phyloP scores from a whole-genome alignment of 2,797 vertebrate genomes.

The Synanceia verrucosa region DNA sequence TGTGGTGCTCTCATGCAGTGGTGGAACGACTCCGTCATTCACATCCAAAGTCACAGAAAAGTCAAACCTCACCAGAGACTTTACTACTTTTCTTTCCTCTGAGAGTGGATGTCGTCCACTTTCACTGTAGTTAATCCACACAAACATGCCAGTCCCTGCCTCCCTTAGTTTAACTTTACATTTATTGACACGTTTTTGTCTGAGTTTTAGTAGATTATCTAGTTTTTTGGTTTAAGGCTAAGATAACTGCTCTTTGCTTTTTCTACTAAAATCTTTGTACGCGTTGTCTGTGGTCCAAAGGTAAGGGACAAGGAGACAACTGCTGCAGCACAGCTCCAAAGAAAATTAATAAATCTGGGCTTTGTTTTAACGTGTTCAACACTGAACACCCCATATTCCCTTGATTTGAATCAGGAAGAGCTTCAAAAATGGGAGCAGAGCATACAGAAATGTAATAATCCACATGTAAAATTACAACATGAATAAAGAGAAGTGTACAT shows the following conservation, averaged over 20 bases:
- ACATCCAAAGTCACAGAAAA: slow-evolving; percentile 30
- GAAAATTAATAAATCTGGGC: neutral
- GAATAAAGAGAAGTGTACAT: neutral
- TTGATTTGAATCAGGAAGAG: neutral
- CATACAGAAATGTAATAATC: neutral
- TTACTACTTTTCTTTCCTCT: neutral
- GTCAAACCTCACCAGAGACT: slow-evolving; percentile 13
- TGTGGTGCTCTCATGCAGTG: slow-evolving; percentile 4
- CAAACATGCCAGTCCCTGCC: neutral
- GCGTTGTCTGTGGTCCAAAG: neutral
- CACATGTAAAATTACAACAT: neutral
- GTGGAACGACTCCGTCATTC: slow-evolving; percentile 32
- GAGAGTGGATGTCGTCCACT: neutral
- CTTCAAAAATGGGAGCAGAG: neutral
- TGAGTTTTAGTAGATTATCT: neutral
- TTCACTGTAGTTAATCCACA: neutral
- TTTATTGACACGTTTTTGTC: neutral
- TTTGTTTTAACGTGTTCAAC: neutral
- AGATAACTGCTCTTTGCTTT: neutral
- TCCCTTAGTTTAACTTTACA: neutral
- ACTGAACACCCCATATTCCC: neutral
- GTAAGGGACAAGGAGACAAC: neutral
- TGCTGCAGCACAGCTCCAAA: no score
- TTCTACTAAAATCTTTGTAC: neutral
- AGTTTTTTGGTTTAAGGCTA: no score